These are phyloP conservation scores for Patella caerulea DNA, from an alignment of 2,888 invertebrate genomes.

Conservation along the genomic window DNA sequence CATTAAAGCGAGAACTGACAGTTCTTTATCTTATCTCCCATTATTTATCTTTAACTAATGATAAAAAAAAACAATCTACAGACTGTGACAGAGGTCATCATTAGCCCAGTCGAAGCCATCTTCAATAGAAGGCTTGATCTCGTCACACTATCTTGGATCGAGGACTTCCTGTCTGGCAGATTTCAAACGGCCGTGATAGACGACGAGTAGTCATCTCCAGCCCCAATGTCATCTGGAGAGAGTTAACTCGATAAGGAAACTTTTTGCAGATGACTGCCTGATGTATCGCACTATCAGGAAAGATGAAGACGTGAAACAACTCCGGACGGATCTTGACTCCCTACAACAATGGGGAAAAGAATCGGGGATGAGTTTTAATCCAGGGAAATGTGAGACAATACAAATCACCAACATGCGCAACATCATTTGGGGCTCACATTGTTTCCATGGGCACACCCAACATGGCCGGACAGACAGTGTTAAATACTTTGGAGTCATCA, in stretches of 20 bases:
- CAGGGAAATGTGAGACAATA: slow-evolving; percentile 34
- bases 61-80: too few relatives aligned
- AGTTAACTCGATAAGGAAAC: slow-evolving; percentile 19
- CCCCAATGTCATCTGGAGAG: slow-evolving; percentile 36
- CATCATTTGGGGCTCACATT: too few relatives aligned
- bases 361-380: slow-evolving; percentile 39
- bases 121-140: too few relatives aligned
- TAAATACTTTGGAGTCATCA: too few relatives aligned
- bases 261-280: slow-evolving; percentile 42
- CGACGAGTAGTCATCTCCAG: slow-evolving; percentile 24
- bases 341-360: slow-evolving; percentile 31
- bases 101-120: too few relatives aligned
- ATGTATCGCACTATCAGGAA: slow-evolving; percentile 28
- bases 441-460: too few relatives aligned
- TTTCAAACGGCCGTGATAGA: slow-evolving; percentile 31
- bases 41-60: too few relatives aligned
- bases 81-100: too few relatives aligned
- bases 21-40: too few relatives aligned
- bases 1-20: too few relatives aligned
- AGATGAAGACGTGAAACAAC: slow-evolving; percentile 13
- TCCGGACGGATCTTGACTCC: slow-evolving; percentile 36
- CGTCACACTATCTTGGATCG: slow-evolving; percentile 25
- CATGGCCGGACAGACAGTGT: too few relatives aligned
- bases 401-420: slow-evolving; percentile 23
- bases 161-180: slow-evolving; percentile 28